Conservation (phyloP, 2,113 vertebrate species). For the Amphiprion ocellaris region DNA sequence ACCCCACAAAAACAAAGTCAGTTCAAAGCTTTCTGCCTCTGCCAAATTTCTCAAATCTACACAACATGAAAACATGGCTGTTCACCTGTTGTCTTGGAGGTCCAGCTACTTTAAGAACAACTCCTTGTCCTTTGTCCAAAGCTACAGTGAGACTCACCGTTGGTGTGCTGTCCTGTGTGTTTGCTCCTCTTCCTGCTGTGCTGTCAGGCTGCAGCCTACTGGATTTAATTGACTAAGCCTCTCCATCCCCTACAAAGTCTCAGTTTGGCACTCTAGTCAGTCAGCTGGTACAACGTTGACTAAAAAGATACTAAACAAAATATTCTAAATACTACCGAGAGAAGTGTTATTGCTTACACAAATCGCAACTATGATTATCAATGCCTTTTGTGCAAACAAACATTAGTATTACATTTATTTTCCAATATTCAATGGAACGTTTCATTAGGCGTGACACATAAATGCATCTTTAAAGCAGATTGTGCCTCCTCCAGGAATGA, state of each 20-base stretch:
- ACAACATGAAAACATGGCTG: background rate
- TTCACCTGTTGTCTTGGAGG: conserved; percentile 60
- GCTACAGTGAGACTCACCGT: conserved; percentile 18
- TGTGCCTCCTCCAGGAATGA: too few relatives aligned
- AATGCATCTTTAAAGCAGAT: too few relatives aligned
- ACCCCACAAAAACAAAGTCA: background rate
- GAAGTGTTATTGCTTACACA: background rate
- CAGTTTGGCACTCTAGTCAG: conserved; percentile 31
- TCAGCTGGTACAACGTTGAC: conserved; percentile 29
- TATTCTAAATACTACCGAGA: background rate
- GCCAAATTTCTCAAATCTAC: background rate
- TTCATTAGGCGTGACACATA: too few relatives aligned
- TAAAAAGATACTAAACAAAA: background rate
- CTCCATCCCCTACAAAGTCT: conserved; percentile 63
- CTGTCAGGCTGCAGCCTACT: conserved; percentile 54
- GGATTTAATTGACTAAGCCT: conserved; percentile 76
- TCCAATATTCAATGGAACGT: background rate
- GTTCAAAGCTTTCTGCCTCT: background rate
- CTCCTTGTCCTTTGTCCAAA: conserved; percentile 21
- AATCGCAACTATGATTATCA: background rate
- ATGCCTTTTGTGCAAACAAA: background rate
- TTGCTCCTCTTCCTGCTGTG: conserved; percentile 53
- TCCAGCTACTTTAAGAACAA: conserved; percentile 10
- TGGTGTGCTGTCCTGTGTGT: conserved; percentile 4
- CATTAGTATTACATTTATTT: background rate